Base-by-base conservation (phyloP, 2,888 invertebrate species). In the Dioctria linearis region DNA sequence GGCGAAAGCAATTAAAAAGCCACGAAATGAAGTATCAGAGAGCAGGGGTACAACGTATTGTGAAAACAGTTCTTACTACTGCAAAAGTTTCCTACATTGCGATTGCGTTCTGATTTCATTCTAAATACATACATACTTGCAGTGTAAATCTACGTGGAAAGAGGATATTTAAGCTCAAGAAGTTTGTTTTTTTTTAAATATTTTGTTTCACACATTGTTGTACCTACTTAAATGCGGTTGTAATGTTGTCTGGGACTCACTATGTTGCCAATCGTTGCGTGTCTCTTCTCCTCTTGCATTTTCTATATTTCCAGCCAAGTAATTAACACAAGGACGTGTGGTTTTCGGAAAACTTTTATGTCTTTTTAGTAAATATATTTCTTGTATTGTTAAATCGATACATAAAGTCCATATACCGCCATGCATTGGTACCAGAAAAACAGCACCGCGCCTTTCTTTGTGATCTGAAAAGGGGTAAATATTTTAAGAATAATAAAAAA, bases 341-440 rank as follows among this genome's bases (percentile, higher is more conserved):
- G 86, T 86, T 42, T 87, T 86, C 4, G 88, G 88, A 81, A 88
- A 88, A 78, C 87, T 88, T 25, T 86, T 86, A 82, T 88, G 86
- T 51, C 86, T 85, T 66, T 78, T 66, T 39, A 59, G 71, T 76
- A 84, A 91, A 91, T 91, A 90, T 83, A 95, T 91, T 89, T 96
- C 95, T 86, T 94, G 93, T 84, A 94, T 94, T 92, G 93, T 93
- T 85, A 96, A 91, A 85, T 94, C 94, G 85, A 94, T 94, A 88
- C 95, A 97, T 88, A 95, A 92, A 39, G 94, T 96, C 97, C 95
- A 97, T 86, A 95, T 97, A 51, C 95, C 97, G n/a, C 95, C 96
- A 85, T 95, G 95, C 93, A 95, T 95, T 9, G 95, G 96, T 43
- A 96, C 95, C 80, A 96, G 89, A 88, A 96, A 95, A 51, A 94